Conservation (phyloP, 2,797 vertebrate species). For the Pangasius djambal region DNA sequence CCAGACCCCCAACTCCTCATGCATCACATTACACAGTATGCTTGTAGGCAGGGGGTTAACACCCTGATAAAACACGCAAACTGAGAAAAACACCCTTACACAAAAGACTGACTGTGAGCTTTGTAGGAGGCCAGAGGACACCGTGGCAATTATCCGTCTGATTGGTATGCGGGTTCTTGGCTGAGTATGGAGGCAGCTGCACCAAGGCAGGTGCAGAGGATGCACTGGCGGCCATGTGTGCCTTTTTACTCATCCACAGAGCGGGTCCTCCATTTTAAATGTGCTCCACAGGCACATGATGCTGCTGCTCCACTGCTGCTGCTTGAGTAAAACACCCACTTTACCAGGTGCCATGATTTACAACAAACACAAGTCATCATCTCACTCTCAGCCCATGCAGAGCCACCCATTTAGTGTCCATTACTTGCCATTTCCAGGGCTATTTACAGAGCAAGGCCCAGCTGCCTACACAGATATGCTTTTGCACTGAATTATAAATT, state of each 20-base stretch:
- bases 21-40: constrained; percentile 32
- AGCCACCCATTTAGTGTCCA: constrained; percentile 36
- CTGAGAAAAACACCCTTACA: constrained; percentile 31
- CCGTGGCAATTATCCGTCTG: constrained; percentile 67
- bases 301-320: constrained; percentile 36
- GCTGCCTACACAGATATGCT: constrained; percentile 43
- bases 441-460: constrained; percentile 38
- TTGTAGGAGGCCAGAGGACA: constrained; percentile 42
- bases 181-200: constrained; percentile 68
- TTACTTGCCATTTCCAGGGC: constrained; percentile 41
- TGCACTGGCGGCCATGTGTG: constrained; percentile 34
- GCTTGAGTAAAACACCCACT: constrained; percentile 61
- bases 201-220: constrained; percentile 63
- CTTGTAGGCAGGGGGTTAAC: constrained; percentile 33
- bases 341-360: constrained; percentile 70
- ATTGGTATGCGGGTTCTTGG: constrained; percentile 66
- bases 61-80: constrained; percentile 28
- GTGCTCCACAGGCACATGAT: constrained; percentile 21
- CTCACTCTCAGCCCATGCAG: constrained; percentile 55
- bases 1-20: constrained; percentile 20
- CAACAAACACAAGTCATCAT: constrained; percentile 63
- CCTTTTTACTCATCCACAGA: constrained; percentile 33
- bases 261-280: constrained; percentile 35
- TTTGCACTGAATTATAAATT: constrained; percentile 39
- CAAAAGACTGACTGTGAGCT: constrained; percentile 44